Percentiles rank a stretch among this genome's conserved stretches.
Evolutionary conservation across 2,888 invertebrate genomes (phyloP).

Genomic region (Hyppa rectilinea): DNA sequence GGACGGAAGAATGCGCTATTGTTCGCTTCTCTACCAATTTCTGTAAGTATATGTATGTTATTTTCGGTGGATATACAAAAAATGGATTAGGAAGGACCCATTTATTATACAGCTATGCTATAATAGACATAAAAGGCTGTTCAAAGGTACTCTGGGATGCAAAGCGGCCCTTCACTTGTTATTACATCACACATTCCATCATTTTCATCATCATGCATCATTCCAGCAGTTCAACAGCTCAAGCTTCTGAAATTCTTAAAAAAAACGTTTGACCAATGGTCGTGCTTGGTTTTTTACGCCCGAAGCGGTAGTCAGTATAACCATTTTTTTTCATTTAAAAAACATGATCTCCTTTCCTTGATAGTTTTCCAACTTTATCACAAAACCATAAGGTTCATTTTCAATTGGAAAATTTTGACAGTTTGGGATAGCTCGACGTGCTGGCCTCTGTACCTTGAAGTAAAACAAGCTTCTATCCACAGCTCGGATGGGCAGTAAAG

Average conservation of each 20-base stretch:
- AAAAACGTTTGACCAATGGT: background rate
- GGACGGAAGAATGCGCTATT: conserved; percentile 88
- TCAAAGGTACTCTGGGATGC: background rate
- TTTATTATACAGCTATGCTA: background rate
- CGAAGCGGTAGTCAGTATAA: background rate
- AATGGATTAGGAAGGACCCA: background rate
- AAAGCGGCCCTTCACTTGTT: background rate
- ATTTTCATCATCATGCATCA: no score
- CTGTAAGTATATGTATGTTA: conserved; percentile 72
- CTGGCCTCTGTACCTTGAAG: background rate
- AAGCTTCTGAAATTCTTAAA: background rate
- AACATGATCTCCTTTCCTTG: no score
- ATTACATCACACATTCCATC: no score
- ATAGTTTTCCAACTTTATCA: no score
- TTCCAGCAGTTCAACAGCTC: no score
- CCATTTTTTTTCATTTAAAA: no score
- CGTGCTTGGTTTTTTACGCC: background rate
- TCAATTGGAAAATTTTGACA: no score
- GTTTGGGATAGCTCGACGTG: no score
- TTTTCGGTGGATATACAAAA: background rate
- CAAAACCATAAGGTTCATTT: no score
- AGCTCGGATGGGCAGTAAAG: conserved; percentile 88
- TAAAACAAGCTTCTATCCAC: conserved; percentile 22
- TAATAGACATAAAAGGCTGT: background rate
- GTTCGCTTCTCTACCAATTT: conserved; percentile 81